Conservation (phyloP, 2,797 vertebrate species). For the Acestrorhynchus altus region DNA sequence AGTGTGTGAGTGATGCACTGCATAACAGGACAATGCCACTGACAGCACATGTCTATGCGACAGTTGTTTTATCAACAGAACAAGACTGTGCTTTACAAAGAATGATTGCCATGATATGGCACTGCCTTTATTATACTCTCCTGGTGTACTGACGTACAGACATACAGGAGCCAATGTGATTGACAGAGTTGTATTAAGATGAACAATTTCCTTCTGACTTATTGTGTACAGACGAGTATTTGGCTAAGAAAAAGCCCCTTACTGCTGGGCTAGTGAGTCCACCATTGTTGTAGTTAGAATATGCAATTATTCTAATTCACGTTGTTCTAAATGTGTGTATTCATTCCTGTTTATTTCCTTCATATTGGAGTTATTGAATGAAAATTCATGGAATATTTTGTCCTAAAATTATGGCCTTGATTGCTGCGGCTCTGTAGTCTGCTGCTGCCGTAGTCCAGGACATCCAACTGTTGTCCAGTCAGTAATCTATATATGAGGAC, state of each 20-base stretch:
- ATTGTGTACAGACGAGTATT: not conserved
- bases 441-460: not conserved
- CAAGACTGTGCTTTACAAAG: slow-evolving; percentile 21
- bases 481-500: not conserved
- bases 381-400: no score
- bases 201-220: not conserved
- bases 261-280: not conserved
- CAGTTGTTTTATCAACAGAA: slow-evolving; percentile 31
- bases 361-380: not conserved
- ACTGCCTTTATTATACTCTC: not conserved
- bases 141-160: slow-evolving; percentile 4
- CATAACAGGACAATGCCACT: not conserved
- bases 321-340: not conserved
- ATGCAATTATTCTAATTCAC: not conserved
- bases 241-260: not conserved
- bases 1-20: slow-evolving; percentile 26
- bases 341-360: not conserved
- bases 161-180: not conserved
- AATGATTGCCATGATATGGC: not conserved
- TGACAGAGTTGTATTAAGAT: not conserved
- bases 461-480: not conserved
- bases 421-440: not conserved
- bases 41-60: slow-evolving; percentile 3
- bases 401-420: not conserved
- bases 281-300: not conserved